A percentile compares a stretch with the other conserved stretches of the same genome.
Evolutionary conservation across 2,797 vertebrate species (phyloP).

Genomic region (Onychomys torridus): DNA sequence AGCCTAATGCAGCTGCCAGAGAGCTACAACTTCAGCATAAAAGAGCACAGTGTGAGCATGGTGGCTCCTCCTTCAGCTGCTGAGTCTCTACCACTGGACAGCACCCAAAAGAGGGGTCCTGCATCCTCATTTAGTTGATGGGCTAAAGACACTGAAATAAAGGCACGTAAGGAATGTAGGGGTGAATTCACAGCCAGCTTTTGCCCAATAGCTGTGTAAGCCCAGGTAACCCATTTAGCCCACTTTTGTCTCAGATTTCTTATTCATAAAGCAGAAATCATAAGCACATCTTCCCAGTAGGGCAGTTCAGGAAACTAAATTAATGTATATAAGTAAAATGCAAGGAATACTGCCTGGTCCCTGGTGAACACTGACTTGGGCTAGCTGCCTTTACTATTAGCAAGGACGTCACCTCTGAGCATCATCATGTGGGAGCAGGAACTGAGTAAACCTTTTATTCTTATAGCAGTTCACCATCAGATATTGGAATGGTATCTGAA

Average conservation of each 20-base stretch:
- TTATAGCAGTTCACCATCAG: background rate
- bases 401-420: background rate
- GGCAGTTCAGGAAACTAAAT: background rate
- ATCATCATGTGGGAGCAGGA: background rate
- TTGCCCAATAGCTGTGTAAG: background rate
- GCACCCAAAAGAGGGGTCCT: background rate
- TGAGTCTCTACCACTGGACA: background rate
- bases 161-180: background rate
- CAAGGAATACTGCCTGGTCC: background rate
- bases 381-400: no score
- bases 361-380: fast-evolving
- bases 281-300: background rate
- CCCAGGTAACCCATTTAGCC: background rate
- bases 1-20: background rate
- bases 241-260: background rate
- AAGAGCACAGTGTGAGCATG: background rate
- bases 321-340: background rate
- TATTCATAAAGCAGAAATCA: background rate
- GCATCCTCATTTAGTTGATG: no score
- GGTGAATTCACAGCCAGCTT: background rate
- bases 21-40: background rate
- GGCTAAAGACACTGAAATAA: background rate
- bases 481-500: background rate
- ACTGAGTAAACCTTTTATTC: background rate
- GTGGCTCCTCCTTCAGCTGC: background rate